A percentile compares a stretch with the other conserved stretches of the same genome.
phyloP scores from a whole-genome alignment of 2,113 vertebrate genomes.

The Cebidichthys violaceus region DNA sequence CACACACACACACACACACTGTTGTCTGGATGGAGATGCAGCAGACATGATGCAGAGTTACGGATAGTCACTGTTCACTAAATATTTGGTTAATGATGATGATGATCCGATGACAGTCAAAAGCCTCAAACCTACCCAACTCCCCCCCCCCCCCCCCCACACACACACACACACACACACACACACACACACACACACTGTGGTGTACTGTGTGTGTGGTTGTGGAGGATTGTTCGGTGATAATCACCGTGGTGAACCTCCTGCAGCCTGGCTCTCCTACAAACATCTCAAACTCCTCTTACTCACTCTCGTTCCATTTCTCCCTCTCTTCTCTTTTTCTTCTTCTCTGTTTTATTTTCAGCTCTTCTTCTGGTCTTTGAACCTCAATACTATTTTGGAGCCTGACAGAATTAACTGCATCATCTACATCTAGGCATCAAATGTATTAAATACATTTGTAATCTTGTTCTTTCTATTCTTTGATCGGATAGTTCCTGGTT shows the following conservation, averaged over 20 bases:
- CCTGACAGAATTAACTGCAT: too few relatives aligned
- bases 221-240: conserved; percentile 24
- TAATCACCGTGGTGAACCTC: conserved; percentile 55
- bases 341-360: not conserved
- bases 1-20: conserved; percentile 10
- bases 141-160: not conserved
- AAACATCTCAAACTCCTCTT: conserved; percentile 30
- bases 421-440: too few relatives aligned
- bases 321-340: not conserved
- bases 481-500: not conserved
- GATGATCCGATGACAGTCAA: conserved; percentile 13
- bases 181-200: conserved; percentile 9
- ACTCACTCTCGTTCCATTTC: not conserved
- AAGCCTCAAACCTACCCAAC: not conserved
- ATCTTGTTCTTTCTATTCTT: not conserved
- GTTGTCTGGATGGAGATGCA: conserved; percentile 9
- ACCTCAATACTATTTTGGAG: too few relatives aligned
- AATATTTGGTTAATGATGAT: conserved; percentile 47
- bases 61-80: not conserved
- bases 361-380: not conserved
- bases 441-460: not conserved
- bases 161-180: conserved; percentile 10
- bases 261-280: conserved; percentile 57
- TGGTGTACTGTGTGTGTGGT: conserved; percentile 1
- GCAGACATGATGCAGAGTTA: conserved; percentile 39